Evolutionary conservation across 1,140 invertebrate genomes (phyloP).

Genomic region (Drosophila pruinosa): DNA sequence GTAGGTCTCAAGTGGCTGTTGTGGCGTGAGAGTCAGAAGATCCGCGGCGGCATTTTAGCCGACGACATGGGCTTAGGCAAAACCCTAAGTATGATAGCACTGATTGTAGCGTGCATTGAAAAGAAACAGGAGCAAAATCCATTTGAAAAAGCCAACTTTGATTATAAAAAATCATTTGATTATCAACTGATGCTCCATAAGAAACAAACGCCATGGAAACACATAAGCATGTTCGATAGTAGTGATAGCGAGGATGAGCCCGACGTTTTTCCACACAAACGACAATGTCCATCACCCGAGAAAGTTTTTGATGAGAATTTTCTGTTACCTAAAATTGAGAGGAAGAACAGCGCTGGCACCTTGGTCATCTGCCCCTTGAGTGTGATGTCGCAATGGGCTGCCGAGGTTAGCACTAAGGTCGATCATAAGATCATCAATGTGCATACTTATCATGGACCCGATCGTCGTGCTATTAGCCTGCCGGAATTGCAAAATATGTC

Average conservation of each 20-base stretch:
- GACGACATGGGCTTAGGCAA: slow-evolving; percentile 85
- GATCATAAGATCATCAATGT: slow-evolving; percentile 14
- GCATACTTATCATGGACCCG: slow-evolving; percentile 37
- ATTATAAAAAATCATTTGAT: neutral
- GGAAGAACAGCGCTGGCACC: slow-evolving; percentile 19
- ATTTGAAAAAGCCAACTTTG: neutral
- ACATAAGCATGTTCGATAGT: slow-evolving; percentile 28
- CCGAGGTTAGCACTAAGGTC: slow-evolving; percentile 42
- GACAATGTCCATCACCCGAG: neutral
- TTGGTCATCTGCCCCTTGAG: slow-evolving; percentile 54
- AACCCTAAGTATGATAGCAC: slow-evolving; percentile 94
- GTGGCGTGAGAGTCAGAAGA: slow-evolving; percentile 90
- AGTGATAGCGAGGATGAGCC: slow-evolving; percentile 9
- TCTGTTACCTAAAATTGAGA: neutral
- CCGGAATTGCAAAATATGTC: slow-evolving; percentile 15
- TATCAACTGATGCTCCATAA: neutral
- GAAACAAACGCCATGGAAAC: neutral
- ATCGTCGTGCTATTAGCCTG: slow-evolving; percentile 26
- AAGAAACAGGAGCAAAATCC: neutral
- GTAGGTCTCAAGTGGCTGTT: slow-evolving; percentile 91
- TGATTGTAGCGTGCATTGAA: slow-evolving; percentile 84
- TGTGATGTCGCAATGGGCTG: slow-evolving; percentile 47
- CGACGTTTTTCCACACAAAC: slow-evolving; percentile 8
- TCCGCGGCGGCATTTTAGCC: slow-evolving; percentile 52
- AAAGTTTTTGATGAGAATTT: neutral